Conservation (phyloP, 1,140 invertebrate species). For the Lordiphosa stackelbergi region DNA sequence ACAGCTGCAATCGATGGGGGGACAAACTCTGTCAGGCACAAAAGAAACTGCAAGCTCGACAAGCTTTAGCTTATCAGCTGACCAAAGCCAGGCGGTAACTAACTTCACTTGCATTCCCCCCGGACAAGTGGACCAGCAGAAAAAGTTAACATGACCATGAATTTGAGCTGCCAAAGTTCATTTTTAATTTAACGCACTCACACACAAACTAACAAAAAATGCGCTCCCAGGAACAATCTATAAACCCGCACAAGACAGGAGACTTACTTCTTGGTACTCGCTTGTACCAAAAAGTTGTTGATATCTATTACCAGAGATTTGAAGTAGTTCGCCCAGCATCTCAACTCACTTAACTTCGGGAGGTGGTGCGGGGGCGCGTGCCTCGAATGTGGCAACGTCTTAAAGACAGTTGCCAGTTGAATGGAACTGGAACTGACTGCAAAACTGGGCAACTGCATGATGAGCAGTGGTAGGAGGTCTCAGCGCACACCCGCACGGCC, state of each 20-base stretch:
- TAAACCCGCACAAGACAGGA: slow-evolving; percentile 43
- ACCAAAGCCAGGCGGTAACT: slow-evolving; percentile 53
- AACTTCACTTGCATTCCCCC: slow-evolving; percentile 30
- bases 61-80: slow-evolving; percentile 64
- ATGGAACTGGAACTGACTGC: slow-evolving; percentile 44
- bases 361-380: neutral
- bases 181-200: slow-evolving; percentile 59
- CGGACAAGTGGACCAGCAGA: slow-evolving; percentile 49
- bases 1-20: slow-evolving; percentile 33
- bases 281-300: slow-evolving; percentile 63
- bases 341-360: slow-evolving; percentile 61
- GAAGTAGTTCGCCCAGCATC: slow-evolving; percentile 64
- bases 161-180: slow-evolving; percentile 69
- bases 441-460: slow-evolving; percentile 24
- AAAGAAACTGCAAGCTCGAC: slow-evolving; percentile 28
- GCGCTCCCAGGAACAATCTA: slow-evolving; percentile 49
- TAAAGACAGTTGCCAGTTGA: slow-evolving; percentile 70
- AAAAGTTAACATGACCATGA: slow-evolving; percentile 72
- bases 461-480: slow-evolving; percentile 1
- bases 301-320: slow-evolving; percentile 71
- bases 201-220: slow-evolving; percentile 11
- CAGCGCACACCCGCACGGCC: slow-evolving; percentile 10
- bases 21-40: slow-evolving; percentile 24
- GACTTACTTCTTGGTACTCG: neutral
- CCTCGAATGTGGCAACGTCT: slow-evolving; percentile 25